Evolutionary conservation across 2,888 invertebrate genomes (phyloP).

Genomic region (Syrista parreyssii): DNA sequence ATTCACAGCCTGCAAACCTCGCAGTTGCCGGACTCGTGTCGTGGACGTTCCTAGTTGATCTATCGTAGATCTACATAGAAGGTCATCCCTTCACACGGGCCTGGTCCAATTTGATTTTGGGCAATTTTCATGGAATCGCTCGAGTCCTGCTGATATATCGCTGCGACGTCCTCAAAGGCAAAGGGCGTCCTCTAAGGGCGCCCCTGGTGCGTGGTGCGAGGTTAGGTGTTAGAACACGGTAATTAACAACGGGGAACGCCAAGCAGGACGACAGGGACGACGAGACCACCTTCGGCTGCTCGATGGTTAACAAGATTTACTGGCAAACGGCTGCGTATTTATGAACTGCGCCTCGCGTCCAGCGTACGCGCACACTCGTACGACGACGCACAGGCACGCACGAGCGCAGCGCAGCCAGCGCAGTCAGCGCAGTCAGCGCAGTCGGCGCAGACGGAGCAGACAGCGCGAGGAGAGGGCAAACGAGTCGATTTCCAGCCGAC

Average conservation of each 20-base stretch:
- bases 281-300: slow-evolving; percentile 55
- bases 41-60: too few relatives aligned
- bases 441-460: too few relatives aligned
- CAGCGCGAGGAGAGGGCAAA: slow-evolving; percentile 32
- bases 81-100: too few relatives aligned
- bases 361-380: slow-evolving; percentile 26
- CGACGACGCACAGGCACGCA: slow-evolving; percentile 26
- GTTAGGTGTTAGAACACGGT: slow-evolving; percentile 66
- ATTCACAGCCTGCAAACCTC: too few relatives aligned
- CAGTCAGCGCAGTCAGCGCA: slow-evolving; percentile 21
- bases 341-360: slow-evolving; percentile 58
- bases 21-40: too few relatives aligned
- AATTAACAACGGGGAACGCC: slow-evolving; percentile 62
- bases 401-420: neutral
- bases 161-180: too few relatives aligned
- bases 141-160: too few relatives aligned
- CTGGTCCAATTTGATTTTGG: too few relatives aligned
- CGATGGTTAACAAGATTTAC: slow-evolving; percentile 64
- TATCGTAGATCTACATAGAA: too few relatives aligned
- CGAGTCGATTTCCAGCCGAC: slow-evolving; percentile 55
- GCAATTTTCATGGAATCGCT: too few relatives aligned
- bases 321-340: slow-evolving; percentile 62
- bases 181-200: neutral
- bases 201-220: slow-evolving; percentile 27
- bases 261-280: slow-evolving; percentile 31